A percentile compares a stretch with the other conserved stretches of the same genome.
These are phyloP conservation scores for Sinopyrophorus schimmeli DNA, from an alignment of 2,888 invertebrate genomes.

Conservation along the genomic window DNA sequence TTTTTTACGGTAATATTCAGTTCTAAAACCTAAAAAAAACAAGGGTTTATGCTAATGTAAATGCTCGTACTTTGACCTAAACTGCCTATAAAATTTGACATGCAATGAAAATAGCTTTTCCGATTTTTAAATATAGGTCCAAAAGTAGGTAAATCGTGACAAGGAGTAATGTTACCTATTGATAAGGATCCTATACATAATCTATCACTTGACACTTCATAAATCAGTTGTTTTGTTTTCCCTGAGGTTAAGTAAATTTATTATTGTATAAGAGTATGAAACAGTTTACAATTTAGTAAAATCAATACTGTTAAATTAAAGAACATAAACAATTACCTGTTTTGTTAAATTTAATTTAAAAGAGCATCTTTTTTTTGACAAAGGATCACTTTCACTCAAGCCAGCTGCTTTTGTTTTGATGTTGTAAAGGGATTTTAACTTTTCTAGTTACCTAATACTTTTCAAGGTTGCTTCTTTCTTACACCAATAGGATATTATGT, in stretches of 20 bases:
- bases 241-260: conserved; percentile 11
- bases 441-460: too few relatives aligned
- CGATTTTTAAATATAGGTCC: conserved; percentile 16
- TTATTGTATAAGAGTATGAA: too few relatives aligned
- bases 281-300: too few relatives aligned
- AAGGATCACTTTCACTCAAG: conserved; percentile 26
- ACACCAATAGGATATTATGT: too few relatives aligned
- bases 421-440: too few relatives aligned
- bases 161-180: conserved; percentile 20
- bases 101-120: conserved; percentile 7
- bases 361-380: conserved; percentile 15
- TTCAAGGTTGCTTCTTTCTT: too few relatives aligned
- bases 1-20: too few relatives aligned
- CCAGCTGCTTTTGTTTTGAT: conserved; percentile 39
- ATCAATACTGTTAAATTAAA: too few relatives aligned
- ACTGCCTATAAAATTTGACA: conserved; percentile 9
- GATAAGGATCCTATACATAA: conserved; percentile 20
- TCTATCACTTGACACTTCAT: conserved; percentile 32
- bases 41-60: too few relatives aligned
- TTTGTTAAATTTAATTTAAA: too few relatives aligned
- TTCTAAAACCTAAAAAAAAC: too few relatives aligned
- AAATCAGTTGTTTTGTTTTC: conserved; percentile 18
- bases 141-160: conserved; percentile 24
- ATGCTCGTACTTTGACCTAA: conserved; percentile 17
- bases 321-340: too few relatives aligned